Evolutionary conservation across 2,888 invertebrate genomes (phyloP).

Genomic region (Cephus sareptanus): DNA sequence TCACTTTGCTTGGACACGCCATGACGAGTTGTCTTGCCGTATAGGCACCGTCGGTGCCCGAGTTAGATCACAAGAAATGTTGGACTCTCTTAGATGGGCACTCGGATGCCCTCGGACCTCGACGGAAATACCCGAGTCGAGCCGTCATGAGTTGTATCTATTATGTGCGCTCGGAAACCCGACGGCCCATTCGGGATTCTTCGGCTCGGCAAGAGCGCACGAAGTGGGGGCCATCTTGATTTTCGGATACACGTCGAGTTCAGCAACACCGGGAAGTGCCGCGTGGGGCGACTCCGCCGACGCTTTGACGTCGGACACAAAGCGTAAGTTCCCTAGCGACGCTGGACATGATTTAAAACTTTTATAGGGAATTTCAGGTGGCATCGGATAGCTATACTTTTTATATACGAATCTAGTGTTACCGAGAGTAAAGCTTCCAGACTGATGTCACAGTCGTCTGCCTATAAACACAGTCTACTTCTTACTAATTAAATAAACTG

Average conservation of each 20-base stretch:
- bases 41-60: neutral
- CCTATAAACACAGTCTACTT: neutral
- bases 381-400: neutral
- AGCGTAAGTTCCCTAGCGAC: neutral
- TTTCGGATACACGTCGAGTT: neutral
- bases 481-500: neutral
- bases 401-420: neutral
- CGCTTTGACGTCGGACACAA: neutral
- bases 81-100: neutral
- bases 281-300: neutral
- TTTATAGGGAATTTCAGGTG: neutral
- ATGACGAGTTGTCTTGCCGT: neutral
- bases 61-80: neutral
- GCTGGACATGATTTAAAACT: neutral
- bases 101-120: neutral
- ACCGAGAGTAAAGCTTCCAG: neutral
- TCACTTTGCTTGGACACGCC: neutral
- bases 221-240: neutral
- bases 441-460: neutral
- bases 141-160: neutral
- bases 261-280: neutral
- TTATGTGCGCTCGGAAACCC: neutral
- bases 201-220: neutral
- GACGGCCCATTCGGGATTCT: neutral
- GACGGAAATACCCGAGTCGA: neutral